Conservation (phyloP, 2,888 invertebrate genomes). For the Odiellus spinosus region DNA sequence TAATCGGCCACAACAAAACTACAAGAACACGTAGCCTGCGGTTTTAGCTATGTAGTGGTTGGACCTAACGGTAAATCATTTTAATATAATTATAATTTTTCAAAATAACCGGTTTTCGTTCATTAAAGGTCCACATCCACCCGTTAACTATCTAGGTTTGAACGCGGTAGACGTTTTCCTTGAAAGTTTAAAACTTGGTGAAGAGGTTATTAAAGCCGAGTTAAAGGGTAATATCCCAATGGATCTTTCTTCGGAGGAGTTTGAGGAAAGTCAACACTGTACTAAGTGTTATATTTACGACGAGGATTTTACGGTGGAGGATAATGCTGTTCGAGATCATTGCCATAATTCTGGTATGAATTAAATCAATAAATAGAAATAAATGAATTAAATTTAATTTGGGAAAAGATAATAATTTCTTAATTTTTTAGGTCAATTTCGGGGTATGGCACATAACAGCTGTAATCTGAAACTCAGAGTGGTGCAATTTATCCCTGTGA, state of each 20-base stretch:
- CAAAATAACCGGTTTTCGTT: too few relatives aligned
- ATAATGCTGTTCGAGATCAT: background rate
- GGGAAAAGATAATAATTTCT: too few relatives aligned
- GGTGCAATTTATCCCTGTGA: too few relatives aligned
- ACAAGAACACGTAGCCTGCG: constrained; percentile 2
- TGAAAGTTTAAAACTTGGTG: background rate
- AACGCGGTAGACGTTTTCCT: background rate
- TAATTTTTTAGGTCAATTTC: too few relatives aligned
- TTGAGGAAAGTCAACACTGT: background rate
- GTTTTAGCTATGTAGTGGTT: constrained; percentile 1
- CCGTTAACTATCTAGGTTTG: constrained; percentile 1
- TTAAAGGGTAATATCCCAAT: background rate
- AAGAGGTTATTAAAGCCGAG: background rate
- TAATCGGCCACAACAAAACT: background rate
- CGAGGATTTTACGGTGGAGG: background rate
- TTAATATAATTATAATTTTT: too few relatives aligned
- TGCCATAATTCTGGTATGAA: background rate
- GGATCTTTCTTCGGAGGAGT: background rate
- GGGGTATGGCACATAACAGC: too few relatives aligned
- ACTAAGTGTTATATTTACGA: constrained; percentile 1
- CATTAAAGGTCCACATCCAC: background rate
- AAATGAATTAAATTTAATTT: too few relatives aligned
- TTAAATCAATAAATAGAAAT: too few relatives aligned
- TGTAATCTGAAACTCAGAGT: too few relatives aligned
- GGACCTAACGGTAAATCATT: too few relatives aligned